A percentile compares a stretch with the other conserved stretches of the same genome.
phyloP scores from a whole-genome alignment of 2,113 vertebrate species.

The Corvus hawaiiensis region DNA sequence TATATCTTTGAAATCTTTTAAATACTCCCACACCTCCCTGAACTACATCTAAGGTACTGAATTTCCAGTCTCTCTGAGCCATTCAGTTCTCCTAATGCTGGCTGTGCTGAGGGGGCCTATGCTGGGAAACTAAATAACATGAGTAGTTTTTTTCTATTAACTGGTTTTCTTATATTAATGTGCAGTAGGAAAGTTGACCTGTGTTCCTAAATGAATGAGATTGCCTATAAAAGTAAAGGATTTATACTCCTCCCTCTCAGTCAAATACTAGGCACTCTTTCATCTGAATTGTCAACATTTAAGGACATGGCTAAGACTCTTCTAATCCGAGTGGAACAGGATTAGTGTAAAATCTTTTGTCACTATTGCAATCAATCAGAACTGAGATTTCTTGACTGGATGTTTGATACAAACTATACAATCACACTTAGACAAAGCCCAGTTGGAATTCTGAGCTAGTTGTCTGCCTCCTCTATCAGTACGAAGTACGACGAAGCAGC shows the following conservation, averaged over 20 bases:
- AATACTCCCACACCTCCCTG: background rate
- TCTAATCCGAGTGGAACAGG: background rate
- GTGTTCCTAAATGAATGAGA: background rate
- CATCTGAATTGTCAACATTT: background rate
- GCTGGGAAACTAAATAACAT: background rate
- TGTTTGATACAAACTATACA: background rate
- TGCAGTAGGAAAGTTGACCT: background rate
- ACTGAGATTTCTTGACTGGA: background rate
- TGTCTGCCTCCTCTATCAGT: background rate
- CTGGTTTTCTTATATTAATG: background rate
- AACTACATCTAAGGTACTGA: background rate
- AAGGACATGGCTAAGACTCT: background rate
- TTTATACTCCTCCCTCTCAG: background rate
- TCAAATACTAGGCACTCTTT: background rate
- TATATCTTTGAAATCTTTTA: background rate
- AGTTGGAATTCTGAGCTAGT: background rate
- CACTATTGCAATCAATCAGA: background rate
- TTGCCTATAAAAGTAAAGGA: background rate
- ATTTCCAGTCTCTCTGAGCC: background rate
- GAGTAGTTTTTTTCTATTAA: background rate
- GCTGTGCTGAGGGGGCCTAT: background rate
- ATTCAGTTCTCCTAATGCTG: background rate
- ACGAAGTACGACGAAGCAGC: background rate
- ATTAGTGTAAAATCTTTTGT: background rate
- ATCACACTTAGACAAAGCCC: background rate